A percentile compares a stretch with the other conserved stretches of the same genome.
Evolutionary conservation across 2,888 invertebrate genomes (phyloP).

Genomic region (Cantharis rufa): DNA sequence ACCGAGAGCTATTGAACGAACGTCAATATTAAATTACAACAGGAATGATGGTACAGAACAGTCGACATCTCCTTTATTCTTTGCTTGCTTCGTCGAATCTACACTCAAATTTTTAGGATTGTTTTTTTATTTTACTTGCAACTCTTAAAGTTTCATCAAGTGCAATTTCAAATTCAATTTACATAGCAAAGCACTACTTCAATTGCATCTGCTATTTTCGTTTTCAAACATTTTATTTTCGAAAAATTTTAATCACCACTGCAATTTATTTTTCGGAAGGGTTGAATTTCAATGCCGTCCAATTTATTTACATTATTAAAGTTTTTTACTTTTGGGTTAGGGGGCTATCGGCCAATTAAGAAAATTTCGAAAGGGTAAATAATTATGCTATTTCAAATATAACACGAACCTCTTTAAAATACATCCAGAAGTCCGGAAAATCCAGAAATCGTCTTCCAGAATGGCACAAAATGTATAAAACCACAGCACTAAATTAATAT

Average conservation of each 20-base stretch:
- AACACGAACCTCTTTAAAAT: no score
- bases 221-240: neutral
- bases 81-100: slow-evolving; percentile 9
- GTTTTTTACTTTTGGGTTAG: neutral
- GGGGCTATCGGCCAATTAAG: neutral
- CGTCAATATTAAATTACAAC: slow-evolving; percentile 24
- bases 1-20: slow-evolving; percentile 19
- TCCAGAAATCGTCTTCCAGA: neutral
- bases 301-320: neutral
- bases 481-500: neutral
- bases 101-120: slow-evolving; percentile 13
- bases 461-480: neutral
- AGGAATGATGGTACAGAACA: slow-evolving; percentile 10
- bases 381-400: no score
- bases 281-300: neutral
- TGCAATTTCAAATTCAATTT: slow-evolving; percentile 28
- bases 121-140: slow-evolving; percentile 7
- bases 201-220: slow-evolving; percentile 27
- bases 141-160: slow-evolving; percentile 15
- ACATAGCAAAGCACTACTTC: slow-evolving; percentile 21
- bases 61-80: slow-evolving; percentile 5
- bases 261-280: neutral
- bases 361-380: neutral
- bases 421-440: no score
- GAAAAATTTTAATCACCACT: neutral